Percentiles rank a stretch among this genome's conserved stretches.
Evolutionary conservation across 92 coral and sea anemone genomes (phyloP).

Genomic region (Scolanthus callimorphus): DNA sequence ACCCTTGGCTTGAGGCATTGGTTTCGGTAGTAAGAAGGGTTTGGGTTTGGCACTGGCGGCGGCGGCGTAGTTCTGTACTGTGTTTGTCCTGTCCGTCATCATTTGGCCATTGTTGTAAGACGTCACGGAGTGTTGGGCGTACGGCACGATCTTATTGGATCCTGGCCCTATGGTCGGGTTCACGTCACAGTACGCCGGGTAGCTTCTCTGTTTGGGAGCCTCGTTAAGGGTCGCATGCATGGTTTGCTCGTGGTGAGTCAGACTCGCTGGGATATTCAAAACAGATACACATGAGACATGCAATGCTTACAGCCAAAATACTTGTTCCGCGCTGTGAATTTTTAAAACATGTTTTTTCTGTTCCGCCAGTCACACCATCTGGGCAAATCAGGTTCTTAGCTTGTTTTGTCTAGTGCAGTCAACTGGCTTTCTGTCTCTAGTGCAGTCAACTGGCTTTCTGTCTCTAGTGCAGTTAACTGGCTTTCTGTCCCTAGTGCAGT

Average conservation of each 20-base stretch:
- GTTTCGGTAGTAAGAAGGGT: slow-evolving; percentile 68
- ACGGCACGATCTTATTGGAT: slow-evolving; percentile 92
- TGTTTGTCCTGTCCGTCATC: slow-evolving; percentile 42
- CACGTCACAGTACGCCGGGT: slow-evolving; percentile 99
- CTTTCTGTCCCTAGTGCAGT: no score
- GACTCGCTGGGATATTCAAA: slow-evolving; percentile 96
- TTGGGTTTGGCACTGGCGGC: slow-evolving; percentile 42
- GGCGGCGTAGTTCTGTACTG: slow-evolving; percentile 39
- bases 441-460: no score
- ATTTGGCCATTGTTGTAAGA: slow-evolving; percentile 91
- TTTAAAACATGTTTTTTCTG: no score
- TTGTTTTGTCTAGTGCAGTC: no score
- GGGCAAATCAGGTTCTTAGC: no score
- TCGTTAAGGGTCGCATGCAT: slow-evolving; percentile 78
- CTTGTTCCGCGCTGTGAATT: no score
- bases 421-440: no score
- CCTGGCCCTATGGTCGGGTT: slow-evolving; percentile 94
- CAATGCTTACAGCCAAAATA: no score
- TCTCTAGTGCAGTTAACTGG: no score
- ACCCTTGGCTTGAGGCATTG: slow-evolving; percentile 27
- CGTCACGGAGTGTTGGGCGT: slow-evolving; percentile 97
- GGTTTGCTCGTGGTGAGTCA: slow-evolving; percentile 94
- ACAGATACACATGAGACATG: no score
- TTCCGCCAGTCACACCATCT: no score
- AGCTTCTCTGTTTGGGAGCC: slow-evolving; percentile 91